Conservation (phyloP, 2,888 invertebrate genomes). For the Timandra comae region DNA sequence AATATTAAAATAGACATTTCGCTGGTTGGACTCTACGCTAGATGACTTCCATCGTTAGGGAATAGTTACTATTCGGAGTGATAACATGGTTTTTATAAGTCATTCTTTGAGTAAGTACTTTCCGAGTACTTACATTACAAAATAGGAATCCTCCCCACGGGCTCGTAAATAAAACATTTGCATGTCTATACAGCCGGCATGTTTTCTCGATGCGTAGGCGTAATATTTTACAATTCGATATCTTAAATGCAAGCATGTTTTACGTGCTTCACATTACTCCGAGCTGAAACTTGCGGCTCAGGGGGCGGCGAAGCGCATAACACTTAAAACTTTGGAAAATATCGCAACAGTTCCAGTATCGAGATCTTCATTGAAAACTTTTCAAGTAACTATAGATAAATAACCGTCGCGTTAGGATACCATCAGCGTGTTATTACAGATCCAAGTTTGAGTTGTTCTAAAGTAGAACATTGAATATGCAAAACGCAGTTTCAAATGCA, state of each 20-base stretch:
- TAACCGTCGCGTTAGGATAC: no score
- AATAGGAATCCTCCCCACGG: conserved; percentile 34
- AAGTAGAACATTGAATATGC: no score
- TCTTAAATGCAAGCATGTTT: conserved; percentile 42
- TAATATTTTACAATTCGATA: conserved; percentile 53
- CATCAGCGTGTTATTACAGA: no score
- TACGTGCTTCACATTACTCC: conserved; percentile 41
- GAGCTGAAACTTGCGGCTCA: conserved; percentile 7
- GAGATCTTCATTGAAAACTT: neutral
- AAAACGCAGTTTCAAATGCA: conserved; percentile 8
- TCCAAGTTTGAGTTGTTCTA: no score
- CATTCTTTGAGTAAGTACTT: no score
- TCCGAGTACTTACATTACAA: conserved; percentile 29
- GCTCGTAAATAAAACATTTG: conserved; percentile 37
- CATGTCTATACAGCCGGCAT: conserved; percentile 33
- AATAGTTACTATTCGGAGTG: no score
- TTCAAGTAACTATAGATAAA: neutral
- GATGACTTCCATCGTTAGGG: no score
- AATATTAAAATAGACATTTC: no score
- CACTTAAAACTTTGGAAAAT: conserved; percentile 13
- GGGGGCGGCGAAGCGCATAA: conserved; percentile 3
- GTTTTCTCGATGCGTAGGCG: conserved; percentile 38
- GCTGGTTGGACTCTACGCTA: no score
- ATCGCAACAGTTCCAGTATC: neutral
- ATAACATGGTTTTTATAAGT: no score